A percentile compares a stretch with the other conserved stretches of the same genome.
Evolutionary conservation across 2,113 vertebrate species (phyloP).

Genomic region (Grantiella picta): DNA sequence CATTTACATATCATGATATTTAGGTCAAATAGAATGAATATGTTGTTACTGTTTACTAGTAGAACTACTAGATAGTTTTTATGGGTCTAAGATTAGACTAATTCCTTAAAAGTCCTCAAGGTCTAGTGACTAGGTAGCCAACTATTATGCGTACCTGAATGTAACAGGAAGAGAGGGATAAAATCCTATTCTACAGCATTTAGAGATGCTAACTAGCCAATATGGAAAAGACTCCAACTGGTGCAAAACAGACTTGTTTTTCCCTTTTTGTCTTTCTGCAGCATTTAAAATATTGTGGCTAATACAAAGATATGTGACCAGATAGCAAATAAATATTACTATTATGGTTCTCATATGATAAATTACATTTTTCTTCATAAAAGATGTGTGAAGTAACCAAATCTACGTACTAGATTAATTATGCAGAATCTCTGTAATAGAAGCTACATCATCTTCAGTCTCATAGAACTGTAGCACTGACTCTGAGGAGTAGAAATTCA

Average conservation of each 20-base stretch:
- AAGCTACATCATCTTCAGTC: neutral
- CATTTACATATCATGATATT: neutral
- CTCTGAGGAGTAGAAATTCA: neutral
- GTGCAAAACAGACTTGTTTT: neutral
- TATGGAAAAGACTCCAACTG: neutral
- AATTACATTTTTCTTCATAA: neutral
- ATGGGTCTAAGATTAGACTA: neutral
- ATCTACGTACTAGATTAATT: neutral
- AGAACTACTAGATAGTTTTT: neutral
- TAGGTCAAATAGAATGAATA: neutral
- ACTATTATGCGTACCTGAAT: neutral
- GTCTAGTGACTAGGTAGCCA: neutral
- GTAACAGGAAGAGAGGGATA: neutral
- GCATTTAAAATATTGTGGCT: neutral
- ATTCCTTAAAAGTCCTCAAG: neutral
- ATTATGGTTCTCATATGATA: neutral
- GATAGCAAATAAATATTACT: neutral
- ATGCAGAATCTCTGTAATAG: neutral
- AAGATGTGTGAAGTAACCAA: neutral
- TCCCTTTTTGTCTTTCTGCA: neutral
- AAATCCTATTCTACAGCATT: neutral
- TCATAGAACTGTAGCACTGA: neutral
- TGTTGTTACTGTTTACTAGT: neutral
- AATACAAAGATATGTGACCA: neutral
- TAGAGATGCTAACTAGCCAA: neutral